These are phyloP conservation scores for Pseudomugil gertrudae DNA, from an alignment of 2,797 vertebrate species.

Conservation along the genomic window DNA sequence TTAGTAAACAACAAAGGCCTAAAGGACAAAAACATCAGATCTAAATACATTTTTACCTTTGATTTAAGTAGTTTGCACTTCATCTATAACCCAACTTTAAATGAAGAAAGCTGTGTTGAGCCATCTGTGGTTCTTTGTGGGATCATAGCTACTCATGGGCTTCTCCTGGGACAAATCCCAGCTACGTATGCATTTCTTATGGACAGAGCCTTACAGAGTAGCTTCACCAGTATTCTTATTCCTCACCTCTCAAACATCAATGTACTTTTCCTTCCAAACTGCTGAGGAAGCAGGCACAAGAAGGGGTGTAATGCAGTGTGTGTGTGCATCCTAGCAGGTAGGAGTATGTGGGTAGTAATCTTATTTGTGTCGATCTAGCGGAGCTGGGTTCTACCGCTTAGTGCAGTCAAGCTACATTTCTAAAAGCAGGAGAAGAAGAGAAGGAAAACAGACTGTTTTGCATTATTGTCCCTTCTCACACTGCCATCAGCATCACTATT, in stretches of 20 bases:
- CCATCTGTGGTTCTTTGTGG: conserved; percentile 18
- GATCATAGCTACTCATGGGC: conserved; percentile 13
- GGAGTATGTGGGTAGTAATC: conserved; percentile 33
- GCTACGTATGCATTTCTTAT: conserved; percentile 43
- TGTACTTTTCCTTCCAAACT: conserved; percentile 56
- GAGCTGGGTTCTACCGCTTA: conserved; percentile 48
- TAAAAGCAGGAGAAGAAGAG: conserved; percentile 19
- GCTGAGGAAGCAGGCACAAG: conserved; percentile 59
- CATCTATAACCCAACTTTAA: neutral
- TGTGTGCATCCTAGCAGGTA: neutral
- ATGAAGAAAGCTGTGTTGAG: neutral
- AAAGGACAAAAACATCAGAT: neutral
- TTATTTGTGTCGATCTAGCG: conserved; percentile 58
- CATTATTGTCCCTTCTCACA: neutral
- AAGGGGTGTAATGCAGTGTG: conserved; percentile 6
- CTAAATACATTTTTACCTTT: neutral
- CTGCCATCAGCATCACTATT: conserved; percentile 20
- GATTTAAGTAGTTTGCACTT: neutral
- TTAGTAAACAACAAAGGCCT: neutral
- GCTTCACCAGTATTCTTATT: too few species aligned
- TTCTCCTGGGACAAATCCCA: conserved; percentile 29
- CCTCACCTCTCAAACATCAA: conserved; percentile 48
- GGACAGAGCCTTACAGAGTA: conserved; percentile 33
- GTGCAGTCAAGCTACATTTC: conserved; percentile 16
- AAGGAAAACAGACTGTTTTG: neutral